phyloP scores from a whole-genome alignment of 1,140 invertebrate species.

The Zaprionus ghesquierei region DNA sequence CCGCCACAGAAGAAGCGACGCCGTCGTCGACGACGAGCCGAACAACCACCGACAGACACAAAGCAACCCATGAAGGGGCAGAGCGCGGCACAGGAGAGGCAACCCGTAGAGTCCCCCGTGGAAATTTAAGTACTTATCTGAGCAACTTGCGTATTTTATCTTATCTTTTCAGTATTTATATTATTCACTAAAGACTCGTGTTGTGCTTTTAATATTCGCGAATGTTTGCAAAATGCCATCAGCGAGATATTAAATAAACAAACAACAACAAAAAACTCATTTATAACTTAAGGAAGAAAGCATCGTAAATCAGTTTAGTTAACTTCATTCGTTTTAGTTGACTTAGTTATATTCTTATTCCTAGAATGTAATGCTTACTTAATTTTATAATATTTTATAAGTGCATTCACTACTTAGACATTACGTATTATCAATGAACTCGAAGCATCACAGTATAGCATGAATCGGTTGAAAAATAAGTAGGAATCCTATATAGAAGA shows the following conservation, averaged over 20 bases:
- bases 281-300: no score
- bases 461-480: background rate
- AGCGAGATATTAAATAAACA: slow-evolving; percentile 14
- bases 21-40: slow-evolving; percentile 52
- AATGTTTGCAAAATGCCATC: background rate
- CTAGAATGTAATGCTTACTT: background rate
- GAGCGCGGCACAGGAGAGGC: slow-evolving; percentile 25
- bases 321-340: background rate
- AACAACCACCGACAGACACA: slow-evolving; percentile 36
- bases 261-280: background rate
- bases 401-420: background rate
- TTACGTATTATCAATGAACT: background rate
- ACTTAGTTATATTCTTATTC: no score
- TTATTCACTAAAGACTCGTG: slow-evolving; percentile 11
- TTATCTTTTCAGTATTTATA: slow-evolving; percentile 65
- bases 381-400: background rate
- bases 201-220: background rate
- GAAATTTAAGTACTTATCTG: slow-evolving; percentile 53
- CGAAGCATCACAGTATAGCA: background rate
- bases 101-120: slow-evolving; percentile 67
- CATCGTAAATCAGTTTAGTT: background rate
- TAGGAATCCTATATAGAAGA: no score
- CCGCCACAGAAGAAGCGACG: slow-evolving; percentile 59
- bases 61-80: background rate
- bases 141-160: slow-evolving; percentile 39